Percentiles rank a stretch among this genome's conserved stretches.
Evolutionary conservation across 2,113 vertebrate species (phyloP).

Genomic region (Labeo rohita): DNA sequence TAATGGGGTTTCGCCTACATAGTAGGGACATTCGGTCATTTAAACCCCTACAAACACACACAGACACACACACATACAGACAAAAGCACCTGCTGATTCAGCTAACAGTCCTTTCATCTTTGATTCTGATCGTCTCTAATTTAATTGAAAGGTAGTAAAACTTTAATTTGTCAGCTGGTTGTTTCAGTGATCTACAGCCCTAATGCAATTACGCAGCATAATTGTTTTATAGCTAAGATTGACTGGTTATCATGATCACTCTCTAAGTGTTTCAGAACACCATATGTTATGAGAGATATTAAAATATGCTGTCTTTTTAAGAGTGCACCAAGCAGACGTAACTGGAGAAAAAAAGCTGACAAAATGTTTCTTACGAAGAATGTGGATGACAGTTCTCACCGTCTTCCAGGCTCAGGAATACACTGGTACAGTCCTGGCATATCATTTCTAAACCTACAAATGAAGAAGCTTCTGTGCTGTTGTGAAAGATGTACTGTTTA

Average conservation of each 20-base stretch:
- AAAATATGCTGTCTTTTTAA: not conserved
- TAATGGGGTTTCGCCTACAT: slow-evolving; percentile 4
- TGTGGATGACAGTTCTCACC: slow-evolving; percentile 7
- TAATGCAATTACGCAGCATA: not conserved
- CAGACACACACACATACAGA: not conserved
- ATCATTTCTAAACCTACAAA: slow-evolving; percentile 1
- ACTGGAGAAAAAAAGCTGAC: not conserved
- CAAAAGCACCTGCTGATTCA: slow-evolving; percentile 5
- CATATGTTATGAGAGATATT: slow-evolving; percentile 7
- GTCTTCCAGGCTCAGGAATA: not conserved
- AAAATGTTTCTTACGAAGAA: not conserved
- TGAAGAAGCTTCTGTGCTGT: not conserved
- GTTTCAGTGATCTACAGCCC: slow-evolving; percentile 24
- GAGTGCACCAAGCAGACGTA: not conserved
- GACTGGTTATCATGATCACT: slow-evolving; percentile 9
- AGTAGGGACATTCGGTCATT: not conserved
- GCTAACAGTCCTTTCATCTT: not conserved
- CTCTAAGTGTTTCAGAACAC: not conserved
- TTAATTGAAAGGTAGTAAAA: not conserved
- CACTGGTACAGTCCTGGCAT: not conserved
- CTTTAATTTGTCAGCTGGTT: not conserved
- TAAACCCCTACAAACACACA: not conserved
- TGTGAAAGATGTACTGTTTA: slow-evolving; percentile 28
- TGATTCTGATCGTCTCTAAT: not conserved
- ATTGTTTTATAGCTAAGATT: slow-evolving; percentile 2